Conservation (phyloP, 1,140 invertebrate species). For the Hirudo medicinalis region DNA sequence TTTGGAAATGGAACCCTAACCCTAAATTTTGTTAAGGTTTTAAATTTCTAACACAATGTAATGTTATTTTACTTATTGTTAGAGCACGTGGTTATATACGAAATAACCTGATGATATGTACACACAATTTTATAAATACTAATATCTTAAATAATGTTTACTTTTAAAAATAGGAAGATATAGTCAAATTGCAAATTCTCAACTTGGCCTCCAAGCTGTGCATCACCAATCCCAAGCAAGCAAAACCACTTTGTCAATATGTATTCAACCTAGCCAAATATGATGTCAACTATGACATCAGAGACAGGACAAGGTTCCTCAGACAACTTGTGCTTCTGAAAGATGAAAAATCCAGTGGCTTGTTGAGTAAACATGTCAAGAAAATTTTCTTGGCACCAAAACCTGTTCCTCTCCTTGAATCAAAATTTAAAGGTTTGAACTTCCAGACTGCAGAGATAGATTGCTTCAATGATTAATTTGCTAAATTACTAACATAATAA, state of each 20-base stretch:
- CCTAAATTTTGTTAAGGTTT: too few relatives aligned
- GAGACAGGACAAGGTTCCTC: conserved; percentile 78
- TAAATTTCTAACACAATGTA: background rate
- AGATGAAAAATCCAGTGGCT: conserved; percentile 28
- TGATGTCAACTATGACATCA: conserved; percentile 87
- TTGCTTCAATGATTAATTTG: background rate
- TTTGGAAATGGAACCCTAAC: too few relatives aligned
- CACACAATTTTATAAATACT: background rate
- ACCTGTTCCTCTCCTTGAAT: conserved; percentile 70
- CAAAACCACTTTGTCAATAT: conserved; percentile 75
- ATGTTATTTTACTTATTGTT: too few relatives aligned
- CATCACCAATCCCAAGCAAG: conserved; percentile 74
- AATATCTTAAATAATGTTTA: background rate
- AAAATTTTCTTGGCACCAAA: conserved; percentile 80
- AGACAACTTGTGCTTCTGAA: conserved; percentile 55
- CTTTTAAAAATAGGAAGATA: conserved; percentile 56
- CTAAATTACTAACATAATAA: background rate
- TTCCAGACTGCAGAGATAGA: background rate
- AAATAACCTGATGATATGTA: too few relatives aligned
- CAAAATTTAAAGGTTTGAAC: conserved; percentile 50
- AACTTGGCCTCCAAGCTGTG: conserved; percentile 89
- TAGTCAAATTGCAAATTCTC: conserved; percentile 88
- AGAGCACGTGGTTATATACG: too few relatives aligned
- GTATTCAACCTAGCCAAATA: conserved; percentile 91
- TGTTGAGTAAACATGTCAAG: conserved; percentile 56